These are phyloP conservation scores for Nannoperca obscura DNA, from an alignment of 2,797 vertebrate genomes.

Conservation along the genomic window DNA sequence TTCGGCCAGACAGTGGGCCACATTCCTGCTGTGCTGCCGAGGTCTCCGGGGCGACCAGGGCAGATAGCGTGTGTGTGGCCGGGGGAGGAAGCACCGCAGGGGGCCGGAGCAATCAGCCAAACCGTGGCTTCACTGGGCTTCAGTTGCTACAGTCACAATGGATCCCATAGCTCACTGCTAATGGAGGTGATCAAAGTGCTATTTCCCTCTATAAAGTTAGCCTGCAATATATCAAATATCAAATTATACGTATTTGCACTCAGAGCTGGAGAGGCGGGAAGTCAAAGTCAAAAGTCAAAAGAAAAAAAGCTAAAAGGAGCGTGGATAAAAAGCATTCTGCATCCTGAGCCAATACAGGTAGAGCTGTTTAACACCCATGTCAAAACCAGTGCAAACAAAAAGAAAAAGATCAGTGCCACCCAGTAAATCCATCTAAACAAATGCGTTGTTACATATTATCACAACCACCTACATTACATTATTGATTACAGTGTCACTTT, in stretches of 20 bases:
- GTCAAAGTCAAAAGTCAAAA: neutral
- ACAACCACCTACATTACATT: constrained; percentile 26
- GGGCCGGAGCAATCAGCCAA: constrained; percentile 68
- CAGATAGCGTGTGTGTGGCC: constrained; percentile 80
- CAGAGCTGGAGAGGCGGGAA: neutral
- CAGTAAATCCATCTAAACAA: neutral
- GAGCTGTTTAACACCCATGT: neutral
- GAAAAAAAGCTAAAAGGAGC: neutral
- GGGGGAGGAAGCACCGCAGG: constrained; percentile 76
- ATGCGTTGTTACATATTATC: constrained; percentile 5
- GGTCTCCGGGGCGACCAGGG: constrained; percentile 75
- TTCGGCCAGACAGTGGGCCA: constrained; percentile 79
- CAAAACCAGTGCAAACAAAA: neutral
- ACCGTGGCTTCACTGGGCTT: constrained; percentile 50
- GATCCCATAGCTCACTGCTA: constrained; percentile 57
- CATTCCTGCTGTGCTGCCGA: constrained; percentile 78
- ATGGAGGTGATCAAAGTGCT: constrained; percentile 73
- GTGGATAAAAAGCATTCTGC: neutral
- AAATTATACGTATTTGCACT: constrained; percentile 4
- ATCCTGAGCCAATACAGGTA: neutral
- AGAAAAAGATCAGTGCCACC: neutral
- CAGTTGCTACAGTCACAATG: constrained; percentile 59
- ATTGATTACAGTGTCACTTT: constrained; percentile 62
- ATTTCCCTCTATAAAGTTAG: constrained; percentile 50
- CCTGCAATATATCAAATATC: constrained; percentile 39